Percentiles rank a stretch among this genome's conserved stretches.
These are phyloP conservation scores for Melikaiella ostensackeni DNA, from an alignment of 2,888 invertebrate genomes.

Conservation along the genomic window DNA sequence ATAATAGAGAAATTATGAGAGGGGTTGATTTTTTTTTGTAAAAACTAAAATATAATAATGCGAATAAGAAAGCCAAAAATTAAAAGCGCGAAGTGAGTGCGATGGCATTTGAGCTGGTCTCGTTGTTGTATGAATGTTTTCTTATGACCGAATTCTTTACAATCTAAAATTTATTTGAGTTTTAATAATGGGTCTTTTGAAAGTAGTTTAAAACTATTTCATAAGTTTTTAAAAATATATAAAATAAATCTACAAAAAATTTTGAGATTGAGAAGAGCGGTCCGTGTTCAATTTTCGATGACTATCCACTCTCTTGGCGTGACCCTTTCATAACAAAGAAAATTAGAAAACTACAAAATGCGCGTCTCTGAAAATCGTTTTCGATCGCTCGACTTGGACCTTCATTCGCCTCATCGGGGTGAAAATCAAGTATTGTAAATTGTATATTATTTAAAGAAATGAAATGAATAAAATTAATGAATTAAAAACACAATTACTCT, in stretches of 20 bases:
- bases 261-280: not conserved
- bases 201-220: not conserved
- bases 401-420: not conserved
- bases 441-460: constrained; percentile 14
- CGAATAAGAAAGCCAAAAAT: constrained; percentile 56
- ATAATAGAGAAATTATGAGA: constrained; percentile 64
- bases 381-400: constrained; percentile 3
- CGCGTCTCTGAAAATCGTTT: not conserved
- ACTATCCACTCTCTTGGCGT: constrained; percentile 15
- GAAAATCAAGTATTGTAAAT: constrained; percentile 13
- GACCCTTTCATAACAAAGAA: not conserved
- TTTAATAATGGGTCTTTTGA: not conserved
- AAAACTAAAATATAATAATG: constrained; percentile 42
- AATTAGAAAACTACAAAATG: constrained; percentile 16
- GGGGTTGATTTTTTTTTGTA: not conserved
- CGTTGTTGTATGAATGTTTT: constrained; percentile 25
- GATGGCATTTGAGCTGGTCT: constrained; percentile 30
- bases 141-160: not conserved
- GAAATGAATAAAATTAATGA: not conserved
- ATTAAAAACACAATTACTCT: constrained; percentile 63
- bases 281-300: constrained; percentile 19
- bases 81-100: constrained; percentile 53
- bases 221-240: not conserved
- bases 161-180: not conserved
- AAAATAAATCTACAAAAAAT: not conserved